phyloP scores from a whole-genome alignment of 92 coral and sea anemone genomes.

The Bergia sp. region DNA sequence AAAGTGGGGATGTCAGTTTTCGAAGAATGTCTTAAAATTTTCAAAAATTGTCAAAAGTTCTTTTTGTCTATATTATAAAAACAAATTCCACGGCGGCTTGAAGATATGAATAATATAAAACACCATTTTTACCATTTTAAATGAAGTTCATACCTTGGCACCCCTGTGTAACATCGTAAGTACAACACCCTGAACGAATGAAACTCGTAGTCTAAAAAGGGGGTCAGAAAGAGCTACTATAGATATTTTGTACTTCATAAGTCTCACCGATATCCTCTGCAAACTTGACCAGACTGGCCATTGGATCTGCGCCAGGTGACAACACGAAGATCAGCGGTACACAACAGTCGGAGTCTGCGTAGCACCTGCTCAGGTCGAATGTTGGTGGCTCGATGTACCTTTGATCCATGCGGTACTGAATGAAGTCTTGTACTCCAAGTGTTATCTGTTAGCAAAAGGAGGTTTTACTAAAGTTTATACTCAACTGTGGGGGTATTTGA shows the following conservation, averaged over 20 bases:
- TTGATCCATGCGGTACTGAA: slow-evolving; percentile 86
- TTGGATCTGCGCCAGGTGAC: slow-evolving; percentile 99
- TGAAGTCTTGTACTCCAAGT: slow-evolving; percentile 91
- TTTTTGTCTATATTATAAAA: too few species aligned
- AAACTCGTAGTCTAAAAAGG: not conserved
- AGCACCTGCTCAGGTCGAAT: slow-evolving; percentile 88
- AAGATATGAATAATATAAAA: too few species aligned
- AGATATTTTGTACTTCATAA: not conserved
- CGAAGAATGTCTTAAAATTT: too few species aligned
- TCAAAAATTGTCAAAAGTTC: too few species aligned
- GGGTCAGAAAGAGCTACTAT: not conserved
- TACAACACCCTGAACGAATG: not conserved
- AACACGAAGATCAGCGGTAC: slow-evolving; percentile 92
- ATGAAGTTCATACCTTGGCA: too few species aligned
- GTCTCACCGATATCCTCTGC: slow-evolving; percentile 87
- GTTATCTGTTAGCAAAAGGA: slow-evolving; percentile 69
- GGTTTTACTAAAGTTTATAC: not conserved
- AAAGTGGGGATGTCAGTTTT: too few species aligned
- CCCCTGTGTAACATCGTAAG: too few species aligned
- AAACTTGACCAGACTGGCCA: slow-evolving; percentile 97
- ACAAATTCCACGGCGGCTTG: too few species aligned
- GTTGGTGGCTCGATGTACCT: slow-evolving; percentile 94
- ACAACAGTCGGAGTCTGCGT: slow-evolving; percentile 93
- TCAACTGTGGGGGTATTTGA: not conserved
- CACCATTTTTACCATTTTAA: too few species aligned